Evolutionary conservation across 1,140 invertebrate species (phyloP).

Genomic region (Ostrea edulis): DNA sequence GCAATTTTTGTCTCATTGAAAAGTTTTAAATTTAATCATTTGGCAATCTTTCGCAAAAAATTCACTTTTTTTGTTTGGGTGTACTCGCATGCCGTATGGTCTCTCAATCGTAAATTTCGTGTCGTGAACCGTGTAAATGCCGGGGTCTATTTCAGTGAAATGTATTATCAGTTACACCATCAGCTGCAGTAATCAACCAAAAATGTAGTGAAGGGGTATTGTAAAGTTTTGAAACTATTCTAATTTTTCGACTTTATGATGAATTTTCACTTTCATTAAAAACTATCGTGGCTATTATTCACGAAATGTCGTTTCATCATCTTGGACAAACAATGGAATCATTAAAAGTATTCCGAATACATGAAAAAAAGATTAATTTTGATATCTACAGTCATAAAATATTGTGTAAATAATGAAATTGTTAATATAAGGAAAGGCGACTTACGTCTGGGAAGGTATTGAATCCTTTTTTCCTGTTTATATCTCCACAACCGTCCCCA

Average conservation of each 20-base stretch:
- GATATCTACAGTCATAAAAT: no score
- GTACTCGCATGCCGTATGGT: not conserved
- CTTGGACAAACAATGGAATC: no score
- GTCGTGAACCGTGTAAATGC: slow-evolving; percentile 13
- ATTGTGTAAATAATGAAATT: not conserved
- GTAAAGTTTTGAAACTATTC: not conserved
- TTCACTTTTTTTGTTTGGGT: slow-evolving; percentile 19
- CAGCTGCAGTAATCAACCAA: not conserved
- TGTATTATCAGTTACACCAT: not conserved
- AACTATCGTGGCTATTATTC: no score
- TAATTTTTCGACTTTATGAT: not conserved
- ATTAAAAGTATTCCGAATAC: no score
- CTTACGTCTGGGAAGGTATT: slow-evolving; percentile 3
- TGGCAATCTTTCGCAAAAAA: slow-evolving; percentile 7
- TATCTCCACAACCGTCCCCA: not conserved
- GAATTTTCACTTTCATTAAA: not conserved
- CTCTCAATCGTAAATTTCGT: not conserved
- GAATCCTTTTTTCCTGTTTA: not conserved
- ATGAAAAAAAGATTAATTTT: no score
- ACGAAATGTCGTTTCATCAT: not conserved
- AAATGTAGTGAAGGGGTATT: not conserved
- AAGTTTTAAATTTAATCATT: not conserved
- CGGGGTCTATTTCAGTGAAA: slow-evolving; percentile 9
- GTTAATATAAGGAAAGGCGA: not conserved
- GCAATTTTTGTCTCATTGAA: not conserved